Percentiles rank a stretch among this genome's conserved stretches.
Conservation (phyloP, 2,113 vertebrate genomes). For the Drymodes brunneopygia region DNA sequence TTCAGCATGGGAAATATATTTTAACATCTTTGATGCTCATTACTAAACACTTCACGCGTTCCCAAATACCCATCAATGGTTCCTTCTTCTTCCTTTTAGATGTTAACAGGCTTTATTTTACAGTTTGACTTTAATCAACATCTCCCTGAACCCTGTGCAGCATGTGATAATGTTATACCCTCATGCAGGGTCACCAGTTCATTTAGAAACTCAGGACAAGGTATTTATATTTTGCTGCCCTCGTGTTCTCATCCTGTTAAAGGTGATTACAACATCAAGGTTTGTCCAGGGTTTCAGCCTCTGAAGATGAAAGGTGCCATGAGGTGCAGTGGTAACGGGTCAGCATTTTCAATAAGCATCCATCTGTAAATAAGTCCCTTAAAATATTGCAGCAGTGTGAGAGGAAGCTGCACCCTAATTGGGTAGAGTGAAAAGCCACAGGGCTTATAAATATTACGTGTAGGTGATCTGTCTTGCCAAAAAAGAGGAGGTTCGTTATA, state of each 20-base stretch:
- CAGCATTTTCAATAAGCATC: slow-evolving; percentile 28
- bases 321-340: slow-evolving; percentile 27
- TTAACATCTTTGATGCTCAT: slow-evolving; percentile 14
- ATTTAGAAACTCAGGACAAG: not conserved
- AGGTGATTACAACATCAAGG: slow-evolving; percentile 15
- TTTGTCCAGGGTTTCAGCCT: not conserved
- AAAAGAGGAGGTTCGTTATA: slow-evolving; percentile 82
- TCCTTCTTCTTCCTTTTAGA: not conserved
- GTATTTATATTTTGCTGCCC: not conserved
- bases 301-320: slow-evolving; percentile 25
- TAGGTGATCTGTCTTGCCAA: slow-evolving; percentile 70
- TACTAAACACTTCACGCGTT: not conserved
- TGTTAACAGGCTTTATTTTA: not conserved
- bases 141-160: not conserved
- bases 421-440: slow-evolving; percentile 66
- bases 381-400: slow-evolving; percentile 16
- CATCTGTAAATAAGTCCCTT: slow-evolving; percentile 24
- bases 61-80: not conserved
- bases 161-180: not conserved
- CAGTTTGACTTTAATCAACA: not conserved
- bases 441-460: slow-evolving; percentile 54
- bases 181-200: not conserved
- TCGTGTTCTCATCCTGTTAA: not conserved
- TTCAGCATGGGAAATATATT: slow-evolving; percentile 29
- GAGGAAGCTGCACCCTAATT: slow-evolving; percentile 56